Base-by-base conservation (phyloP, 2,113 vertebrate species). In the Burhinus oedicnemus region DNA sequence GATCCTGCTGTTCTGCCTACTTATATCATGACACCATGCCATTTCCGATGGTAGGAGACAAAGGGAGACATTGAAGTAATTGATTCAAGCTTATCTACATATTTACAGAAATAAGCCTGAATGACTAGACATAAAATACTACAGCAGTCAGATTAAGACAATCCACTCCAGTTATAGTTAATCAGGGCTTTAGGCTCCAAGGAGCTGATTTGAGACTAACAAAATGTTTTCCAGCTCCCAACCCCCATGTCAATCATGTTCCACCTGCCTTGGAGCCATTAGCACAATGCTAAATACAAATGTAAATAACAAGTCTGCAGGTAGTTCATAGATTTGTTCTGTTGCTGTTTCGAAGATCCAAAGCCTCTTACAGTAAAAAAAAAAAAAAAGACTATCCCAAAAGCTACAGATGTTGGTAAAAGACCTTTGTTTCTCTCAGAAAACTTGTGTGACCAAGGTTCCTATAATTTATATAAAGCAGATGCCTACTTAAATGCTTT, bases 41-140 rank as follows among this genome's bases (percentile, higher is more conserved):
- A 29, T 47, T 89, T 64, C 65, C 0, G 0, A 91, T 79, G 72
- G 65, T 51, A 66, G 70, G 78, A 95, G 76, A 87, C 65, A 89
- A 93, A 95, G 44, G 66, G 23, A 93, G 49, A 74, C 30, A 29
- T 16, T 71, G 91, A 54, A 88, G 54, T 68, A 91, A 93, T 96
- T 95, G 90, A 83, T 83, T 94, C 69, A 89, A 92, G 65, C 94
- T 96, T 95, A 91, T 92, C 95, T 88, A 95, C 92, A 79, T 95
- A 94, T 95, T 97, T 97, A 93, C 89, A 95, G 86, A 93, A 93
- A 96, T 93, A 90, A 94, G 65, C 69, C 90, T 97, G 51, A 95
- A 96, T 95, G 79, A 90, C 81, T 75, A 94, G 90, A 93, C 45
- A 23, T 65, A 77, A 97, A 96, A 95, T 92, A 91, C 90, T 88